Base-by-base conservation (phyloP, 2,797 vertebrate genomes). In the Tauraco hartlaubi region DNA sequence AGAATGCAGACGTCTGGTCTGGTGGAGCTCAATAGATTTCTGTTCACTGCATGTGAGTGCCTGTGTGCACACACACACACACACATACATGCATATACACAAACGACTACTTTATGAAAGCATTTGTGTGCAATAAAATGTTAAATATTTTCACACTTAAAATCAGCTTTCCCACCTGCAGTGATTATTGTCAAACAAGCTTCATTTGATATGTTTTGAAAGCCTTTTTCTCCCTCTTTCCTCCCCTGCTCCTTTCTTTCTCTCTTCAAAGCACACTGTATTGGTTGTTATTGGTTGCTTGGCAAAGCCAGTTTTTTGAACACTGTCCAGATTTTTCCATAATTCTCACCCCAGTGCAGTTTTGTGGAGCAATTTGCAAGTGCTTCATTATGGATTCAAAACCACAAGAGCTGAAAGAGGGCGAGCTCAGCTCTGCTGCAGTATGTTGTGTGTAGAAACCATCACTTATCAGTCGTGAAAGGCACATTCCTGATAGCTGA, bases 1-100 rank as follows among this genome's bases (percentile, higher is more conserved):
- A 98, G 97, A 98, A 98, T 95, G 98, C 92, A 98, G 98, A 98
- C 98, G 97, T 98, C 98, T 98, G 97, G 98, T 98, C 98, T 98
- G 96, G 96, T 94, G 86, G 94, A 97, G 79, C 97, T 98, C 97
- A 98, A 97, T 97, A 96, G 98, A 97, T 97, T 98, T 97, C 98
- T 98, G 97, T 98, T 98, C 87, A 49, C 83, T 95, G 89, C 88
- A 55, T 94, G 85, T 75, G 54, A 9, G 6, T 2, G 26, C 11
- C 4, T 2, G 0, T 28, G 48, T 19, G 12, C 52, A 13, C 89
- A 73, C 88, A 51, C 71, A 26, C 31, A 25, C 29, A 35, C 35
- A 51, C 43, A 68, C 64, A 52, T 39, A 21, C 37, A 39, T 78
- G 17, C 62, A n/a, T 85, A 35, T 5, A 12, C 46, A 93, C 94